These are phyloP conservation scores for Trissolcus basalis DNA, from an alignment of 1,140 invertebrate genomes.

Conservation along the genomic window DNA sequence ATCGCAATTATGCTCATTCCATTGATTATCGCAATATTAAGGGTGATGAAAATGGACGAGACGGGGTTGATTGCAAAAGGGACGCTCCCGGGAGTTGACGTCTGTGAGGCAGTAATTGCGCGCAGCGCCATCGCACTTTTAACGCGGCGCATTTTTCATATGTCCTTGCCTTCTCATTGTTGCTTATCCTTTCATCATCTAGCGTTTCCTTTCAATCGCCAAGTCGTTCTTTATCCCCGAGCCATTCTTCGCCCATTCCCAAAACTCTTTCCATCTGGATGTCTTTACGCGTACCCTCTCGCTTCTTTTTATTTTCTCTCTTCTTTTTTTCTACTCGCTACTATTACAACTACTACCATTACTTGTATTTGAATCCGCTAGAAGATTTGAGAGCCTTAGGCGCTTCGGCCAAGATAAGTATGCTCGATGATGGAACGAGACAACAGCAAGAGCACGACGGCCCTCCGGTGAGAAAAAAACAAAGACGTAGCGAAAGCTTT, in stretches of 20 bases:
- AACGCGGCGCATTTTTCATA: slow-evolving; percentile 44
- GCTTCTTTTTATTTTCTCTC: slow-evolving; percentile 9
- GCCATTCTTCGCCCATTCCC: slow-evolving; percentile 47
- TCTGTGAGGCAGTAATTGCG: slow-evolving; percentile 35
- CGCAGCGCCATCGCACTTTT: slow-evolving; percentile 38
- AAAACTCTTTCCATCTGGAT: slow-evolving; percentile 50
- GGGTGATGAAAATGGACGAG: slow-evolving; percentile 34
- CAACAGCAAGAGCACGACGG: slow-evolving; percentile 45
- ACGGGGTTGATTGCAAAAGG: slow-evolving; percentile 19
- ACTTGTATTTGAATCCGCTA: slow-evolving; percentile 56
- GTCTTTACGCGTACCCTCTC: slow-evolving; percentile 16
- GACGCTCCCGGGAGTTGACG: slow-evolving; percentile 14
- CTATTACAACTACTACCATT: slow-evolving; percentile 57
- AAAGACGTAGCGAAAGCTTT: slow-evolving; percentile 33
- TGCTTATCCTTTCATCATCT: slow-evolving; percentile 55
- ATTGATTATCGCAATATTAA: slow-evolving; percentile 25
- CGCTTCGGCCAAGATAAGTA: slow-evolving; percentile 54
- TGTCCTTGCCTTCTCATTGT: slow-evolving; percentile 47
- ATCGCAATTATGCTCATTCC: slow-evolving; percentile 1
- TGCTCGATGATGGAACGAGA: slow-evolving; percentile 52
- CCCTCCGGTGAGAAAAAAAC: slow-evolving; percentile 39
- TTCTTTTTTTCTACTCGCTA: slow-evolving; percentile 49
- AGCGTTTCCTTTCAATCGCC: slow-evolving; percentile 55
- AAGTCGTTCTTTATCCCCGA: slow-evolving; percentile 46
- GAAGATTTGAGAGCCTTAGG: slow-evolving; percentile 55